Evolutionary conservation across 2,113 vertebrate species (phyloP), one percentile per base, ranked within the genome.

Genomic region (Heteronetta atricapilla): DNA sequence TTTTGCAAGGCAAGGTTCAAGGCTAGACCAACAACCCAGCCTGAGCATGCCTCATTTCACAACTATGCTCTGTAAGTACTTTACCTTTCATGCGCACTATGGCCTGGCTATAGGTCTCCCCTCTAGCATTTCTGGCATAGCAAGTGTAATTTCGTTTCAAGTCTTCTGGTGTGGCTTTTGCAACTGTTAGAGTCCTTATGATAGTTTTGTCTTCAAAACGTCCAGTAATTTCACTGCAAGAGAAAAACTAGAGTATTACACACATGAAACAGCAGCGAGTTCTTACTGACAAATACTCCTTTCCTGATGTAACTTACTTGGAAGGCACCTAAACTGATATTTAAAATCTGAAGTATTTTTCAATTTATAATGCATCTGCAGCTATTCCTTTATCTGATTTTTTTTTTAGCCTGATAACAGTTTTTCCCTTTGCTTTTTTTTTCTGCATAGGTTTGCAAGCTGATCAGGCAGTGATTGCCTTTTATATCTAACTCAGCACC

Each of bases 101-200:
- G 18, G 98, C 98, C 69, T 95, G 91, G 74, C 67, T 95, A 8
- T n/a, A 90, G 40, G 70, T 88, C 48, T 97, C 90, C 28, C 98
- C 98, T 66, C 52, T 95, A 63, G 90, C 63, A 0, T 99, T 99
- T 82, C 94, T 97, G 75, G 98, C 98, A 4, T 98, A 97, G 95
- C 99, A 99, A 25, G 98, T 98, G 50, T 98, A 99, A 93, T 97
- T 98, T 67, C 95, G 95, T 93, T 95, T 98, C 91, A 99, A 95
- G 73, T 99, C 98, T 52, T 98, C 97, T 7, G 96, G 55, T 8
- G 96, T 98, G 82, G 98, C 97, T 38, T 98, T 97, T 69, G 97
- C 95, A 82, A 98, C 95, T 23, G 67, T 95, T 64, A 99, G 92
- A 56, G 91, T 89, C 76, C 94, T 97, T 70, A 55, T 88, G 53